A percentile compares a stretch with the other conserved stretches of the same genome.
Evolutionary conservation across 2,113 vertebrate species (phyloP).

Genomic region (Bucco capensis): DNA sequence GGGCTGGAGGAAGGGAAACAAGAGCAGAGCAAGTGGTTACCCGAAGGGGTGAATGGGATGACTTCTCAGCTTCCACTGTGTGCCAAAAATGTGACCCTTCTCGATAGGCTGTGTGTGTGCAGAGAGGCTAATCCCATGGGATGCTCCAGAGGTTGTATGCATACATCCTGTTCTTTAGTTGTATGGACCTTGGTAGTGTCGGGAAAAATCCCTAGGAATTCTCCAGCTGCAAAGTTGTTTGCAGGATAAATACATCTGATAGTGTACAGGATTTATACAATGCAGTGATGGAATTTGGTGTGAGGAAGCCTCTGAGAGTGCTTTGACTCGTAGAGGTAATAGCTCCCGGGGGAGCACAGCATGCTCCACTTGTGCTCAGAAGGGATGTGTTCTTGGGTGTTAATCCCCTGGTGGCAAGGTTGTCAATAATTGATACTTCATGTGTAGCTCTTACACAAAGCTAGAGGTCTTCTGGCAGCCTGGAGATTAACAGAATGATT

Average conservation of each 20-base stretch:
- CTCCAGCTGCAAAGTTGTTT: background rate
- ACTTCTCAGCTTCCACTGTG: background rate
- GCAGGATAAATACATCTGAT: background rate
- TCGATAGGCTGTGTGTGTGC: fast-evolving
- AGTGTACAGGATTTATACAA: background rate
- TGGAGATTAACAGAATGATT: conserved; percentile 34
- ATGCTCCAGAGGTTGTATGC: background rate
- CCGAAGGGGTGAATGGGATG: fast-evolving
- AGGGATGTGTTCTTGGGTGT: background rate
- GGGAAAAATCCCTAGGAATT: background rate
- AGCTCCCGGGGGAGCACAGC: background rate
- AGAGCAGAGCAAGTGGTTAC: background rate
- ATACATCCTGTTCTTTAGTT: background rate
- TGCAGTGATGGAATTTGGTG: background rate
- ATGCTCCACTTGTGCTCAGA: background rate
- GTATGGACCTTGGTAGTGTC: background rate
- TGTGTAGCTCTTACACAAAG: background rate
- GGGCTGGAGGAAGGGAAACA: background rate
- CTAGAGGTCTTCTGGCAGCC: conserved; percentile 2
- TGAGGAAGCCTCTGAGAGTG: background rate
- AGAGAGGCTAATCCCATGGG: background rate
- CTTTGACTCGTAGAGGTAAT: background rate
- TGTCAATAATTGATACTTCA: conserved; percentile 15
- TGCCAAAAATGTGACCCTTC: background rate
- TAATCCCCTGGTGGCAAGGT: background rate